phyloP scores from a whole-genome alignment of 2,888 invertebrate genomes.

The Sepioteuthis lessoniana region DNA sequence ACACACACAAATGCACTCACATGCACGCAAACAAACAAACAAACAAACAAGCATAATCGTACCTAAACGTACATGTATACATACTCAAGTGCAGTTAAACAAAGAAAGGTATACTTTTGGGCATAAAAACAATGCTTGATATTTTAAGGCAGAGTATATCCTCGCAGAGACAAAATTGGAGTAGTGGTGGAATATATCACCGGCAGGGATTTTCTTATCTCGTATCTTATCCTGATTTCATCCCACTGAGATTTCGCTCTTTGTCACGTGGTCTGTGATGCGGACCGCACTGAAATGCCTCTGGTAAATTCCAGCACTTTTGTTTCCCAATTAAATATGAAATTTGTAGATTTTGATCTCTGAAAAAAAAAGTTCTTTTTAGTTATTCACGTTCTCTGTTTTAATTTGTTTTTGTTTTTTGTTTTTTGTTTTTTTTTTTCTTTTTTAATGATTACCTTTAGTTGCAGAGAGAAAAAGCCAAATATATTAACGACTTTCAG shows the following conservation, averaged over 20 bases:
- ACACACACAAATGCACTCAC: background rate
- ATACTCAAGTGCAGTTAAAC: background rate
- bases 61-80: background rate
- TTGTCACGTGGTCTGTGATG: background rate
- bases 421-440: background rate
- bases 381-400: background rate
- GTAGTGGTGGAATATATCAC: background rate
- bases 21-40: background rate
- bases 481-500: background rate
- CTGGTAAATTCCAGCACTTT: background rate
- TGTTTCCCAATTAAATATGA: slow-evolving; percentile 33
- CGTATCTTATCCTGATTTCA: background rate
- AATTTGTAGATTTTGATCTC: slow-evolving; percentile 16
- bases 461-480: background rate
- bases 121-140: background rate
- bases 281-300: background rate
- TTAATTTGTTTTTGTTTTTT: background rate
- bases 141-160: background rate
- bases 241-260: background rate
- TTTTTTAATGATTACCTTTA: background rate
- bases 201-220: background rate
- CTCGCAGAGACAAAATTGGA: background rate
- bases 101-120: background rate
- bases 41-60: no score
- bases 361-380: background rate